phyloP scores from a whole-genome alignment of 1,140 invertebrate species.

The Wasmannia auropunctata region DNA sequence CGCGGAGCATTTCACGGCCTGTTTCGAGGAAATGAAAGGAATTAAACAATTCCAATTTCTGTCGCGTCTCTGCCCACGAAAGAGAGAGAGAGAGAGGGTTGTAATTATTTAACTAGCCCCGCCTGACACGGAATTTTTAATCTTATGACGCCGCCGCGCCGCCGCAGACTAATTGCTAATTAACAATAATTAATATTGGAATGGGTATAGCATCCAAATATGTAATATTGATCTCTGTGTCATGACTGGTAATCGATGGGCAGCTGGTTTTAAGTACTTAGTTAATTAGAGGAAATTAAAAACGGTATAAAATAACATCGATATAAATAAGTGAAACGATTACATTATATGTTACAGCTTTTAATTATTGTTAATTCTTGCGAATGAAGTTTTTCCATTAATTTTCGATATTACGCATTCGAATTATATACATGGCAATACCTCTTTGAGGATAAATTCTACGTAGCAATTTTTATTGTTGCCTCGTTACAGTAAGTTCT shows the following conservation, averaged over 20 bases:
- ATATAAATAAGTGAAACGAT: background rate
- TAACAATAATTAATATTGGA: constrained; percentile 11
- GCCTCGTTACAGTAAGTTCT: background rate
- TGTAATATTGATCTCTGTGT: background rate
- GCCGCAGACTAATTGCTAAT: background rate
- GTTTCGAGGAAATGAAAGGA: constrained; percentile 23
- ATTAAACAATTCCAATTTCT: constrained; percentile 15
- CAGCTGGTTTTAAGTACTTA: background rate
- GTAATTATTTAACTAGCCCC: background rate
- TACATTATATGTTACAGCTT: background rate
- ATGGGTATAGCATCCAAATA: background rate
- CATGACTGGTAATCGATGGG: background rate
- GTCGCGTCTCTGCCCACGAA: background rate
- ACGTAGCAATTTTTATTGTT: background rate
- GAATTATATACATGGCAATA: background rate
- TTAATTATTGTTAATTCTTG: background rate
- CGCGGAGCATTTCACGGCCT: constrained; percentile 6
- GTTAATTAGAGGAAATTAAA: background rate
- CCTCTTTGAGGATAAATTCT: background rate
- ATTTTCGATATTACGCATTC: background rate
- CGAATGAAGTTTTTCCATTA: background rate
- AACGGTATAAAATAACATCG: background rate
- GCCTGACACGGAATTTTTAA: background rate
- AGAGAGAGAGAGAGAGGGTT: too few species aligned
- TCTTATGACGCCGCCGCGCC: background rate